These are phyloP conservation scores for Lycia hirtaria DNA, from an alignment of 2,888 invertebrate species.

Conservation along the genomic window DNA sequence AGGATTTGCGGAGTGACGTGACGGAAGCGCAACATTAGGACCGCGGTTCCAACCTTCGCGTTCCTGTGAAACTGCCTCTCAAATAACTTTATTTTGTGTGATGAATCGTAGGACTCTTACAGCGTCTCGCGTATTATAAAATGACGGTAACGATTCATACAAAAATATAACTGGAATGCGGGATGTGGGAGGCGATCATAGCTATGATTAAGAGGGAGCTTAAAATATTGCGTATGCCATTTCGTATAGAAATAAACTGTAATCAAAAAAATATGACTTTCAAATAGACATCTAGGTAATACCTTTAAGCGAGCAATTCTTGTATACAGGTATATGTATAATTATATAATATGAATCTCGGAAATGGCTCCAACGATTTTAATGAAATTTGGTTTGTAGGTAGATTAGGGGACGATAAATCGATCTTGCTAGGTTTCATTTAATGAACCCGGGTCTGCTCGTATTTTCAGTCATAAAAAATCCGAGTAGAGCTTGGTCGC, in stretches of 20 bases:
- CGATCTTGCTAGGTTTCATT: no score
- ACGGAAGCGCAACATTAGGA: slow-evolving; percentile 28
- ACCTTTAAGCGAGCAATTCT: neutral
- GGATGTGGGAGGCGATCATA: slow-evolving; percentile 8
- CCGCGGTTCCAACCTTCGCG: slow-evolving; percentile 7
- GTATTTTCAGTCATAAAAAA: no score
- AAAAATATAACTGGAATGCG: slow-evolving; percentile 21
- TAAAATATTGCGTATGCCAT: neutral
- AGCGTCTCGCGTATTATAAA: slow-evolving; percentile 3
- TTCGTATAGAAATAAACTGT: neutral
- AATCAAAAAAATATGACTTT: neutral
- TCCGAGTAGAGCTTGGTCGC: no score
- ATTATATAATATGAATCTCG: no score
- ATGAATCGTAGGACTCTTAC: slow-evolving; percentile 18
- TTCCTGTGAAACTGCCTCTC: slow-evolving; percentile 9
- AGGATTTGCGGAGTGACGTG: slow-evolving; percentile 27
- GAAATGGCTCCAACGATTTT: no score
- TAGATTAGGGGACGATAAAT: no score
- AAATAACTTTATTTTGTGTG: slow-evolving; percentile 14
- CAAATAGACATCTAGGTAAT: no score
- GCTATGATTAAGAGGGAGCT: slow-evolving; percentile 4
- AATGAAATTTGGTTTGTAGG: no score
- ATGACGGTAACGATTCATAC: slow-evolving; percentile 13
- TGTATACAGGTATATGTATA: no score
- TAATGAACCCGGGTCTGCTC: no score